A percentile compares a stretch with the other conserved stretches of the same genome.
These are phyloP conservation scores for Neotoxoptera formosana DNA, from an alignment of 1,140 invertebrate species.

Conservation along the genomic window DNA sequence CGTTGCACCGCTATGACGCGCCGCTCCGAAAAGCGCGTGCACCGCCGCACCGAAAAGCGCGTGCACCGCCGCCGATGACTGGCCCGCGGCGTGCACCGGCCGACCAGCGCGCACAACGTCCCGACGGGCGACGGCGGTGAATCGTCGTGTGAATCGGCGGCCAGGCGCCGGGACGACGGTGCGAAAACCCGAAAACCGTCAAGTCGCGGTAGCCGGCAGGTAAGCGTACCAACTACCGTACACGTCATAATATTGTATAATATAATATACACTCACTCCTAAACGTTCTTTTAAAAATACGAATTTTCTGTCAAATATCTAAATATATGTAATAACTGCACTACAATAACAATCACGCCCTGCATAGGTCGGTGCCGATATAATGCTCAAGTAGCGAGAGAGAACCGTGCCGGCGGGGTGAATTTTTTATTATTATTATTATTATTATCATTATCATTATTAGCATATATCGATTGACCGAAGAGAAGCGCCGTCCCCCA, in stretches of 20 bases:
- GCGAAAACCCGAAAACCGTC: not conserved
- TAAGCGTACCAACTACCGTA: not conserved
- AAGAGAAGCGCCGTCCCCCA: not conserved
- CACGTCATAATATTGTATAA: not conserved
- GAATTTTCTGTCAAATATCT: not conserved
- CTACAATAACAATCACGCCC: not conserved
- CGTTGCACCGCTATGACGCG: slow-evolving; percentile 25
- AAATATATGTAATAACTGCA: not conserved
- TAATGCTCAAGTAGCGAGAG: not conserved
- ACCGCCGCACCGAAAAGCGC: not conserved
- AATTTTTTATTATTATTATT: not conserved
- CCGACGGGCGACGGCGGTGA: not conserved
- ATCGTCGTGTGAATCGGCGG: not conserved
- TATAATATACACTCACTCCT: not conserved
- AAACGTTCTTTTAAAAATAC: not conserved
- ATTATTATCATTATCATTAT: not conserved
- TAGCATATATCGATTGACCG: not conserved
- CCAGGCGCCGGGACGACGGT: not conserved
- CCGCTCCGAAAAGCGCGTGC: not conserved
- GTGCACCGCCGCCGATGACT: not conserved
- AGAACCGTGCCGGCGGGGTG: not conserved
- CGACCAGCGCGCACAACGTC: not conserved
- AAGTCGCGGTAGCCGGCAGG: not conserved
- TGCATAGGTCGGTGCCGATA: not conserved
- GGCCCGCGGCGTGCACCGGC: not conserved